Base-by-base conservation (phyloP, 2,888 invertebrate species). In the Philereme transversata region DNA sequence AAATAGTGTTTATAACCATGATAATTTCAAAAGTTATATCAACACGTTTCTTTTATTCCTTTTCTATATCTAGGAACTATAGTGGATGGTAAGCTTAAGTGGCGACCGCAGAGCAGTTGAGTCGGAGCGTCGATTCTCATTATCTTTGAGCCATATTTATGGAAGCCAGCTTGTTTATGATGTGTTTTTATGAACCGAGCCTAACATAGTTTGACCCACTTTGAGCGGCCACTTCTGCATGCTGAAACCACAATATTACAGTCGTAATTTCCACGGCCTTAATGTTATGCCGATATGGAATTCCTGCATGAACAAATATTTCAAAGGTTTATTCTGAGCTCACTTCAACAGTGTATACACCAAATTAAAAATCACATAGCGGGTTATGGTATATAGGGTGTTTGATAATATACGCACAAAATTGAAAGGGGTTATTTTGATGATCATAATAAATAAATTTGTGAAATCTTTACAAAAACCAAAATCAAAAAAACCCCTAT, bases 101-200 rank as follows among this genome's bases (percentile, higher is more conserved):
- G 7, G 36, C 1, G 7, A 38, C 5, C 7, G 36, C 36, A 38
- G 36, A 38, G 36, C 34, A 47, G 33, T 34, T 47, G 47, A 34
- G 47, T 47, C 11, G 5, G 47, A 47, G 34, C 47, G 10, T 40
- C 38, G 11, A 38, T 50, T 11, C 11, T 50, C 11, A 50, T 50
- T 50, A 50, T 50, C 50, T 50, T 38, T 50, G 50, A 50, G 50
- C 50, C 38, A 8, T 50, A 50, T 38, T 50, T 50, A 50, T 50
- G 38, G 7, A 50, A 47, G 8, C 40, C 50, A 40, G 6, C 50
- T 5, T 50, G 22, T 50, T 38, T 50, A 50, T 50, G 10, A 50
- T 38, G 11, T 38, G 38, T 11, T 50, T 47, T 49, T 49, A 49
- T 11, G 50, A 40, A 11, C 38, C 50, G 8, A 7, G 38, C 7